Conservation (phyloP, 2,888 invertebrate species). For the Acrobasis consociella region DNA sequence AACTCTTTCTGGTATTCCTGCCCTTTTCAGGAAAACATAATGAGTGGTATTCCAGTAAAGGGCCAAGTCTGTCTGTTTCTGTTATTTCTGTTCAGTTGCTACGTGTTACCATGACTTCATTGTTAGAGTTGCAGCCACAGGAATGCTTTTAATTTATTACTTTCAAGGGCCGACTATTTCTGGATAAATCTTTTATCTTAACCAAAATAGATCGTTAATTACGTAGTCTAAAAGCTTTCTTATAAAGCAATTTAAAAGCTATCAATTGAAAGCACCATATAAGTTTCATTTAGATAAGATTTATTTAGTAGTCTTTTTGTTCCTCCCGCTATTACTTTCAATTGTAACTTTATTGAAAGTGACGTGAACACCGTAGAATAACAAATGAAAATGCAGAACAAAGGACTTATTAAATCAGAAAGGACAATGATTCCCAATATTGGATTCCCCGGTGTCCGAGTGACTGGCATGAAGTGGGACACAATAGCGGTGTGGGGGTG, state of each 20-base stretch:
- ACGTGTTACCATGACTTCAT: conserved; percentile 57
- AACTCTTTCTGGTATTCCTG: not conserved
- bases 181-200: conserved; percentile 25
- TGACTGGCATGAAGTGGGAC: conserved; percentile 68
- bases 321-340: conserved; percentile 17
- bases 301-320: conserved; percentile 38
- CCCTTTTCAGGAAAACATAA: not conserved
- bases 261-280: conserved; percentile 57
- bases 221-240: conserved; percentile 64
- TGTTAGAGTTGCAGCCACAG: conserved; percentile 49
- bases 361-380: conserved; percentile 11
- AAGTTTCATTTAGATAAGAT: conserved; percentile 59
- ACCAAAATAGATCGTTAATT: conserved; percentile 55
- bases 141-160: conserved; percentile 56
- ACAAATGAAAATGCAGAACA: conserved; percentile 46
- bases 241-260: conserved; percentile 64
- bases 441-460: conserved; percentile 59
- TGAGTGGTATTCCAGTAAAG: conserved; percentile 1
- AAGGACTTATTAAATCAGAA: conserved; percentile 57
- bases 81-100: conserved; percentile 54
- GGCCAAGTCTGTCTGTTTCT: conserved; percentile 38
- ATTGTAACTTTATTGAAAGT: conserved; percentile 22
- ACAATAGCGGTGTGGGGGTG: conserved; percentile 67
- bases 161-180: conserved; percentile 51
- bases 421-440: conserved; percentile 56